phyloP scores from a whole-genome alignment of 2,797 vertebrate genomes.

The Syncerus caffer region DNA sequence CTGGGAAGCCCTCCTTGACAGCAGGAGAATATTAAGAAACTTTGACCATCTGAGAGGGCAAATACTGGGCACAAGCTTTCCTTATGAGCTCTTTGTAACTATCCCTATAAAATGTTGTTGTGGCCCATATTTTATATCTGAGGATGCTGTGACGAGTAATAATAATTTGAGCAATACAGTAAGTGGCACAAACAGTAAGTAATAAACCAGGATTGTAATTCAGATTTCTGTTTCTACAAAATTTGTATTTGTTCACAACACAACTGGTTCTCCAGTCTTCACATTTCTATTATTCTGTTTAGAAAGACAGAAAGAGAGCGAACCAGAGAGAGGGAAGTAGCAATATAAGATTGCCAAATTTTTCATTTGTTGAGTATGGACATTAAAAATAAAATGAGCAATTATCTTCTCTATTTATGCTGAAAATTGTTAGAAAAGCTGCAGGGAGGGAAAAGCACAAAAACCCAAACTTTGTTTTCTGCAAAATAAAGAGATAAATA shows the following conservation, averaged over 20 bases:
- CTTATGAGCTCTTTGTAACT: neutral
- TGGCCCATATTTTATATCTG: neutral
- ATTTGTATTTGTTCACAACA: neutral
- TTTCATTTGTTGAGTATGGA: neutral
- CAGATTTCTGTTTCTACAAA: neutral
- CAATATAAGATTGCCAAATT: neutral
- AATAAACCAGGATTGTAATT: neutral
- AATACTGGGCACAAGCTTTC: neutral
- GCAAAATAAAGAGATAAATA: neutral
- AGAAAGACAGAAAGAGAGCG: neutral
- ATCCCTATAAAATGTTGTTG: neutral
- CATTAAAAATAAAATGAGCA: neutral
- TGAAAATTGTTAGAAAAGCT: neutral
- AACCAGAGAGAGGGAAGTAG: neutral
- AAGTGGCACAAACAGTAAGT: neutral
- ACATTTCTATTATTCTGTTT: neutral
- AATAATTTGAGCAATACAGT: neutral
- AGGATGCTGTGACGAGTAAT: neutral
- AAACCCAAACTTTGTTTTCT: neutral
- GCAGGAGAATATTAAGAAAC: neutral
- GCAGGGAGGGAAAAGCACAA: neutral
- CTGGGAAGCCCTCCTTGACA: neutral
- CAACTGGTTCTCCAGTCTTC: neutral
- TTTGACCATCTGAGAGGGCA: neutral
- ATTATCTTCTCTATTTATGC: neutral